Evolutionary conservation across 1,140 invertebrate species (phyloP), one percentile per base, ranked within the genome.

Genomic region (Dreissena rostriformis): DNA sequence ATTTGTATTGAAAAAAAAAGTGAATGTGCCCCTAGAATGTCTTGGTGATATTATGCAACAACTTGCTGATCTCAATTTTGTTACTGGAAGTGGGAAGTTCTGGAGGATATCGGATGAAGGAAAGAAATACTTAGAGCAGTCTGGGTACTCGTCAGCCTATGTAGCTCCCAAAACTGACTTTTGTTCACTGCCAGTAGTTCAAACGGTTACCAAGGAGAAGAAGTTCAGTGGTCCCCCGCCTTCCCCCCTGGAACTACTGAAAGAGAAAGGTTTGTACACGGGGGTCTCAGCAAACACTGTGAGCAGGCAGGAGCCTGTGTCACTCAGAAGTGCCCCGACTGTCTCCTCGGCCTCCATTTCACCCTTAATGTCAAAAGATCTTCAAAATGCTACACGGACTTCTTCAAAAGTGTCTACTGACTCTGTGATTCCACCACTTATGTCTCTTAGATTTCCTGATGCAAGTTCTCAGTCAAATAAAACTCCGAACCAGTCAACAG

Each of bases 141-240:
- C 76, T 63, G 39, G 61, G 17, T 5, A 61, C 57, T 61, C 22
- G 57, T 5, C 57, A 6, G 57, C 17, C 17, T 4, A 19, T 61
- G 57, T 19, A 6, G 57, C 12, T n/a, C 22, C n/a, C 19, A 65
- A 67, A 7, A 29, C n/a, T 1, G 24, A 14, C 29, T 39, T 19
- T 22, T 12, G 12, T 19, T 15, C 7, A 26, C 24, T 63, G n/a
- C 8, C 24, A 26, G 14, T 53, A 55, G n/a, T 52, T 53, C 22
- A 24, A 15, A n/a, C 39, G 15, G 22, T 53, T 19, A n/a, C 22
- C 28, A 26, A 26, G 15, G 55, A 0, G 17, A 61, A 0, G 22
- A 82, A 75, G 73, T 84, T 84, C 65, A 72, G 70, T 53, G 82
- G 82, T 8, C 82, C 82, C 12, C 82, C 82, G 22, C 82, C 82